Evolutionary conservation across 2,888 invertebrate species (phyloP).

Genomic region (Hecatera dysodea): DNA sequence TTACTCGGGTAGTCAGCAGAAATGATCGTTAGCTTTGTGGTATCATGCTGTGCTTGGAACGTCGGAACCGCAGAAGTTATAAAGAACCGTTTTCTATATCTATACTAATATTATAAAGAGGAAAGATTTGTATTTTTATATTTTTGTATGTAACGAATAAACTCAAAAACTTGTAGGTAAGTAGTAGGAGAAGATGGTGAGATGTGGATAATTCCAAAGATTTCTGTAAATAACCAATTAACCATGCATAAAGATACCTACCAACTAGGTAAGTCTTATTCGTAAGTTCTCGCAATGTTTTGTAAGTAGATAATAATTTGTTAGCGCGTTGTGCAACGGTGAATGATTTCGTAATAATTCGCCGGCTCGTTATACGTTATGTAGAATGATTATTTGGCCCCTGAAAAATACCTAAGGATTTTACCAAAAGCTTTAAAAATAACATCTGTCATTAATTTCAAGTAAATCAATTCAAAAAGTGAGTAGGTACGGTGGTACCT

Average conservation of each 20-base stretch:
- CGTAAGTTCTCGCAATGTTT: constrained; percentile 67
- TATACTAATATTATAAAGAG: no score
- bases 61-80: neutral
- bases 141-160: no score
- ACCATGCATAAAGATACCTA: neutral
- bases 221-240: constrained; percentile 1
- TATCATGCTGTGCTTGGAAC: constrained; percentile 22
- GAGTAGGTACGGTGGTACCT: neutral
- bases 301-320: constrained; percentile 65
- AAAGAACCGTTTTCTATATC: neutral
- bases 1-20: neutral
- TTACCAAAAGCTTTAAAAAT: neutral
- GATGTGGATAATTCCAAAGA: neutral
- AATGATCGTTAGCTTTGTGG: constrained; percentile 16
- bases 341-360: constrained; percentile 65
- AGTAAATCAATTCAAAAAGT: neutral
- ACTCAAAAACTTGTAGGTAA: neutral
- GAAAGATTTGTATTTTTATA: no score
- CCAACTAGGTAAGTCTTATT: constrained; percentile 14
- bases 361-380: constrained; percentile 37
- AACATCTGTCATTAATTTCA: neutral
- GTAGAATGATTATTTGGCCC: neutral
- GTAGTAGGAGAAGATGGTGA: neutral
- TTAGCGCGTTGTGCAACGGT: constrained; percentile 67
- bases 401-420: neutral